Base-by-base conservation (phyloP, 1,140 invertebrate species). In the Aphaenogaster ashmeadi region DNA sequence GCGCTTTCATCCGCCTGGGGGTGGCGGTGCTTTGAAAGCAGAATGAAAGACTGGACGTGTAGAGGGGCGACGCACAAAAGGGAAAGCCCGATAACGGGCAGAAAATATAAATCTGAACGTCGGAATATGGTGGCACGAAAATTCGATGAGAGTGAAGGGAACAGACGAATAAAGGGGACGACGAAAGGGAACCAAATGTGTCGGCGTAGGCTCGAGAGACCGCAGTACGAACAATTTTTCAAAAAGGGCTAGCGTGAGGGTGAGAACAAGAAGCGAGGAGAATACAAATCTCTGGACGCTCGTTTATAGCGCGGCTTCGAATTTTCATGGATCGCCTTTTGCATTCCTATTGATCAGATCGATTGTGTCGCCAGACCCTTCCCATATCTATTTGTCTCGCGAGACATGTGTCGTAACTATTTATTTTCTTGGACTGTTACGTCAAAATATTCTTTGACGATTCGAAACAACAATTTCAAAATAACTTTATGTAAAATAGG, bases 41-140 rank as follows among this genome's bases (percentile, higher is more conserved):
- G 50, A 38, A 11, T 84, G 80, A 84, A 84, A 84, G 88, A 88
- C 86, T 89, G 88, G 85, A 86, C 86, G 79, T 69, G 50, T 79
- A 21, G 62, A 87, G 64, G 67, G 78, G 52, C 47, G 50, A 80
- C 67, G 71, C 80, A 90, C 74, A 90, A 90, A 88, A 87, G 79
- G 66, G 79, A 54, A 74, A 62, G 47, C 38, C 74, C 88, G 89
- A 90, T 90, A 90, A 90, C 88, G 86, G 88, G 33, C 58, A 74
- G 86, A 90, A 90, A 90, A 90, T 90, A 90, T 90, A 90, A 90
- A 90, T 90, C 87, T 91, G 71, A 71, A 67, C 38, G 81, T 71
- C 64, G 87, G 47, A 44, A 88, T 27, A 27, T 90, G 74, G 80
- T 74, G 81, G 44, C 77, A 79, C 80, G 83, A 88, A 90, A 91